Evolutionary conservation across 30 jellyfish, hydroid and myxozoan species (phyloP).

Genomic region (Pelagia noctiluca): DNA sequence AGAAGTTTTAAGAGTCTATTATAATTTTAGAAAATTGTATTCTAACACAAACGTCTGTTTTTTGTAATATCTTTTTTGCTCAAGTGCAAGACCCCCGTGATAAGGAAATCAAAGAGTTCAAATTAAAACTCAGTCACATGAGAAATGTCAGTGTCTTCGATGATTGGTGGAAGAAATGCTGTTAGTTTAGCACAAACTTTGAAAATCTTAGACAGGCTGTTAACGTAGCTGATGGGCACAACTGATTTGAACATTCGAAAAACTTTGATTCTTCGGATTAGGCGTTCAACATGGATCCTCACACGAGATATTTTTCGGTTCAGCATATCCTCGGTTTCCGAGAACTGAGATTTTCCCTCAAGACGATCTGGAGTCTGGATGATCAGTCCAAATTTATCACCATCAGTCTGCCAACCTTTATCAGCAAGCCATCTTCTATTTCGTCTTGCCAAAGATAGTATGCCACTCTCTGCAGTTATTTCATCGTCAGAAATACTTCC

Average conservation of each 20-base stretch:
- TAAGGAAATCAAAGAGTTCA: background rate
- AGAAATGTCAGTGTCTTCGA: constrained; percentile 26
- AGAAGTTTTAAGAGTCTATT: background rate
- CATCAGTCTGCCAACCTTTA: constrained; percentile 17
- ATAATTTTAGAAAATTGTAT: too few relatives aligned
- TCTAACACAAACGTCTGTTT: too few relatives aligned
- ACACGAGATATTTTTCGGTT: constrained; percentile 22
- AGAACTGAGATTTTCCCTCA: constrained; percentile 18
- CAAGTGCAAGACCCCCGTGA: background rate
- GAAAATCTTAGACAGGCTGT: background rate
- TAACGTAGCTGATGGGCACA: constrained; percentile 8
- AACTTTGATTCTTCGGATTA: constrained; percentile 19
- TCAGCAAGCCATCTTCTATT: constrained; percentile 26
- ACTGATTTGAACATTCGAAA: background rate
- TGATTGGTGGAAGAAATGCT: constrained; percentile 15
- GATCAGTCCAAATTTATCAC: too few relatives aligned
- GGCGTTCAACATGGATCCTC: constrained; percentile 32
- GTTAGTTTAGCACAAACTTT: background rate
- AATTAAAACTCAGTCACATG: background rate
- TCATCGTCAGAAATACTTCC: constrained; percentile 38
- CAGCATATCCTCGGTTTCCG: constrained; percentile 7
- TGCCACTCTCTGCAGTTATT: constrained; percentile 28
- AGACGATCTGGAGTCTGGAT: constrained; percentile 18
- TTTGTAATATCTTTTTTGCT: background rate
- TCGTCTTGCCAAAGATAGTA: background rate